Conservation (phyloP, 2,797 vertebrate species). For the Falco novaeseelandiae region DNA sequence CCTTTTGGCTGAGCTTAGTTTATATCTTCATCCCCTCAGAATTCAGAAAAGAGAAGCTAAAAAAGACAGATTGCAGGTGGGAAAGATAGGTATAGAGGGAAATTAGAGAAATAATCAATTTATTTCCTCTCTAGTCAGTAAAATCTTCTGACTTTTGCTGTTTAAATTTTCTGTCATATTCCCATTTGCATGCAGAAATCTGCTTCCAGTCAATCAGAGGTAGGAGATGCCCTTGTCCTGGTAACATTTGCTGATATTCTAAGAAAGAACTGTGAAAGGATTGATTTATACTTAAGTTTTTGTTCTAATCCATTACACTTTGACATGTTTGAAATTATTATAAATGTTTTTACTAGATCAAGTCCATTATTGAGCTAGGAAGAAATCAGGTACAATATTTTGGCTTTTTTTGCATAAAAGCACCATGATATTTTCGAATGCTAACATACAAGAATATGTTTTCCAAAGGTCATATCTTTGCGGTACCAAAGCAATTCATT, state of each 20-base stretch:
- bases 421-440: neutral
- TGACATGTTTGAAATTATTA: neutral
- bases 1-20: neutral
- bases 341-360: neutral
- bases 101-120: neutral
- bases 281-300: neutral
- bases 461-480: neutral
- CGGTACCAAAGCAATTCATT: neutral
- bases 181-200: neutral
- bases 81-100: neutral
- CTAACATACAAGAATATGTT: neutral
- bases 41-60: neutral
- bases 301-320: neutral
- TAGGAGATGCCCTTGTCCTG: neutral
- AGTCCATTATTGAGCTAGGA: neutral
- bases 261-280: neutral
- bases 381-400: neutral
- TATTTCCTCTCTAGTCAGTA: neutral
- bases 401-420: neutral
- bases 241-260: neutral
- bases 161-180: neutral
- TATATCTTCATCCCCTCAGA: neutral
- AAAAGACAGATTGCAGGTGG: neutral
- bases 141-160: neutral
- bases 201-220: neutral